A percentile compares a stretch with the other conserved stretches of the same genome.
These are phyloP conservation scores for Helogale parvula DNA, from an alignment of 2,113 vertebrate species.

Conservation along the genomic window DNA sequence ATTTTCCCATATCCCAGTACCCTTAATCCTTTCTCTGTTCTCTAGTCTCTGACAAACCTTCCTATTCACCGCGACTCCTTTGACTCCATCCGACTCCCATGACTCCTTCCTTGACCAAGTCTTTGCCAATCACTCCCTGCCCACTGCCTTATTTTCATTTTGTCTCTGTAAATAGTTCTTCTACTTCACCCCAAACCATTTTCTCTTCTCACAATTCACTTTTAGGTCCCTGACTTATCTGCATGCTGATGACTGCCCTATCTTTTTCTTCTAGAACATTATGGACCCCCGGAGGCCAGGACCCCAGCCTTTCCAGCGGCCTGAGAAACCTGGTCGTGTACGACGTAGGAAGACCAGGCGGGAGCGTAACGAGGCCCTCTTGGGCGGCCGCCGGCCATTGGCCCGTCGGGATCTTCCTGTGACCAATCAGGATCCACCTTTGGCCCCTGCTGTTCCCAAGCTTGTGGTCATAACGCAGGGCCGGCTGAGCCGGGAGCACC, in stretches of 20 bases:
- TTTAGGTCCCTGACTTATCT: background rate
- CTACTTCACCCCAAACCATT: background rate
- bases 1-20: background rate
- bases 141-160: background rate
- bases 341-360: constrained; percentile 69
- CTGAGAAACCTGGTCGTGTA: constrained; percentile 61
- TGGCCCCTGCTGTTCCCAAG: constrained; percentile 43
- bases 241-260: background rate
- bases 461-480: constrained; percentile 75
- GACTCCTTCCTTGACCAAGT: background rate
- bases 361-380: constrained; percentile 66
- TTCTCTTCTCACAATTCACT: background rate
- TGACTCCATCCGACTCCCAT: background rate
- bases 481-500: constrained; percentile 74
- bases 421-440: background rate
- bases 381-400: constrained; percentile 12
- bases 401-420: background rate
- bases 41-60: background rate
- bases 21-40: background rate
- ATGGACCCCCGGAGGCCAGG: constrained; percentile 50
- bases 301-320: constrained; percentile 26
- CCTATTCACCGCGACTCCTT: background rate
- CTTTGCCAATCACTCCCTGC: background rate
- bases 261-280: constrained; percentile 46
- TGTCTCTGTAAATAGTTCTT: background rate